Conservation (phyloP, 2,888 invertebrate genomes). For the Agrenia bidenticulata region DNA sequence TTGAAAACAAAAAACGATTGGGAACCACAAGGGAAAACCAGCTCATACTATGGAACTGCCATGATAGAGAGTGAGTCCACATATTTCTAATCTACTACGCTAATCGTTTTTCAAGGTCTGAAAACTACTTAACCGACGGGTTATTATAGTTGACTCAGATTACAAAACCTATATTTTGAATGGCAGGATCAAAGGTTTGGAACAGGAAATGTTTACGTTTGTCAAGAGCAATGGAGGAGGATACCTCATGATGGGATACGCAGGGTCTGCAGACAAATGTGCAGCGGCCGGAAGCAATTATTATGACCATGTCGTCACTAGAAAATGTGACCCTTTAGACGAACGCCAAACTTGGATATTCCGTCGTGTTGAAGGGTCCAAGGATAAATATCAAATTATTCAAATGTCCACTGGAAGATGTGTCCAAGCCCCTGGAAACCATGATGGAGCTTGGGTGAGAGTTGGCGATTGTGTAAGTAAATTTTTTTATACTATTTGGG, state of each 20-base stretch:
- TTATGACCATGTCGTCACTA: constrained; percentile 33
- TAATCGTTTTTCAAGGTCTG: no score
- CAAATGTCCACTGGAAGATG: constrained; percentile 39
- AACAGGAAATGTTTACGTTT: constrained; percentile 39
- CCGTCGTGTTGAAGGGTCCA: constrained; percentile 26
- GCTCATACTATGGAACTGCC: constrained; percentile 42
- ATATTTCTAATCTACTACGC: background rate
- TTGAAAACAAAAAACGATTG: constrained; percentile 33
- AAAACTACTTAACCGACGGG: no score
- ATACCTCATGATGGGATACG: constrained; percentile 36
- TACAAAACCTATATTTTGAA: background rate
- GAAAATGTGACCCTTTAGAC: constrained; percentile 39
- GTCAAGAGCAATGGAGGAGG: constrained; percentile 39
- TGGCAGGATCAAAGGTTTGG: constrained; percentile 36
- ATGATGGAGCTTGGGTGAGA: constrained; percentile 40
- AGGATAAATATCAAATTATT: constrained; percentile 37
- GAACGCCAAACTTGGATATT: constrained; percentile 34
- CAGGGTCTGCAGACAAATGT: constrained; percentile 38
- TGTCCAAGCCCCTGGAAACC: constrained; percentile 32
- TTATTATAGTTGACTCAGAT: no score
- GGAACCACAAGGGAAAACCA: constrained; percentile 21
- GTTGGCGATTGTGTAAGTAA: constrained; percentile 43
- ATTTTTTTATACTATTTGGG: no score
- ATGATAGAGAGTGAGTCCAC: constrained; percentile 39
- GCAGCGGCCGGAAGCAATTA: constrained; percentile 30